These are phyloP conservation scores for Polypedilum pembai DNA, from an alignment of 1,140 invertebrate genomes.

Conservation along the genomic window DNA sequence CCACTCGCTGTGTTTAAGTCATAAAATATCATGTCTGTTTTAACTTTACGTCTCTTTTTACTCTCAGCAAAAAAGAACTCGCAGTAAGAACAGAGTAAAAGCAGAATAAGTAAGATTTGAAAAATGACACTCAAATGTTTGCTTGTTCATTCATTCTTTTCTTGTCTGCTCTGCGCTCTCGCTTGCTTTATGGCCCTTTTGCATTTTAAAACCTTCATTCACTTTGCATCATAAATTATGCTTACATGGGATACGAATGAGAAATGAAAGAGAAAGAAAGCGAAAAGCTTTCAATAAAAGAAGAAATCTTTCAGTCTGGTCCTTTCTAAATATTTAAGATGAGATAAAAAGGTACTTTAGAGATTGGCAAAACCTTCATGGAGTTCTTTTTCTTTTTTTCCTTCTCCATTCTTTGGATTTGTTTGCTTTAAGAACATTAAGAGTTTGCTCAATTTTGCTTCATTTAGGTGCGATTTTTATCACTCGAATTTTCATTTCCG, in stretches of 20 bases:
- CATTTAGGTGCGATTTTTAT: no score
- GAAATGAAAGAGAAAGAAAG: neutral
- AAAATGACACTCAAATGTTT: constrained; percentile 15
- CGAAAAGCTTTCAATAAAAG: neutral
- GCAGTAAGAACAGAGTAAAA: neutral
- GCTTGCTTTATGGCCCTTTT: neutral
- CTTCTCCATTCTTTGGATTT: no score
- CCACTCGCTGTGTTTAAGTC: neutral
- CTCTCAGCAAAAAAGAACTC: neutral
- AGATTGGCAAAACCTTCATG: no score
- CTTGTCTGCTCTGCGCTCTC: neutral
- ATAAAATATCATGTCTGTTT: neutral
- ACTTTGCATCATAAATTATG: constrained; percentile 1
- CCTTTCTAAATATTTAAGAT: constrained; percentile 2
- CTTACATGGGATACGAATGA: neutral
- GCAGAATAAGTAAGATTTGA: neutral
- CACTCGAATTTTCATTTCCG: no score
- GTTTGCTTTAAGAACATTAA: no score
- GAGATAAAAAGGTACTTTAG: neutral
- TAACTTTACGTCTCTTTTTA: neutral
- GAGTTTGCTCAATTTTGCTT: no score
- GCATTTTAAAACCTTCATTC: no score
- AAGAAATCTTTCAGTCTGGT: neutral
- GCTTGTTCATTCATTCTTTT: constrained; percentile 5
- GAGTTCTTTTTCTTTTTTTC: no score